Evolutionary conservation across 2,888 invertebrate species (phyloP).

Genomic region (Epiblema foenella): DNA sequence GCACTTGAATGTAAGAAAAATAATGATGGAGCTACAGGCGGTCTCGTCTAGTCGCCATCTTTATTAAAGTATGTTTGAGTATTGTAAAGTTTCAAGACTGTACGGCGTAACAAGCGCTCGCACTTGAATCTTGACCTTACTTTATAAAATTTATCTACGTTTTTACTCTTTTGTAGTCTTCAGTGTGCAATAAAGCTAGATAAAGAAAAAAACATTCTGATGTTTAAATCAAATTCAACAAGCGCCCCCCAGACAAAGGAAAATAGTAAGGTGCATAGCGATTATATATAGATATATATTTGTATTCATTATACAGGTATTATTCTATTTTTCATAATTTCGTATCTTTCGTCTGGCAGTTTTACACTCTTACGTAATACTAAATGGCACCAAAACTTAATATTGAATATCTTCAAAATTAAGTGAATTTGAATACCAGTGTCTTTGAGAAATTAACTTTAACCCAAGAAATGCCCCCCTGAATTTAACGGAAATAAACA

Average conservation of each 20-base stretch:
- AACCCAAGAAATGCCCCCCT: too few relatives aligned
- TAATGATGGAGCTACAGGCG: not conserved
- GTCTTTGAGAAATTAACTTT: too few relatives aligned
- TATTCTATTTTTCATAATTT: too few relatives aligned
- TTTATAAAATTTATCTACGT: conserved; percentile 27
- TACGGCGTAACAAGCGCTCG: conserved; percentile 24
- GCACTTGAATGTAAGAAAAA: not conserved
- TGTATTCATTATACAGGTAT: too few relatives aligned
- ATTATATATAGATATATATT: too few relatives aligned
- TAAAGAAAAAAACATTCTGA: conserved; percentile 10
- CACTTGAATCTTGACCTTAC: conserved; percentile 34
- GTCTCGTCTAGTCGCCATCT: conserved; percentile 12
- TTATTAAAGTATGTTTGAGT: conserved; percentile 30
- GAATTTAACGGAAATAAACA: too few relatives aligned
- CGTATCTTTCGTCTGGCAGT: too few relatives aligned
- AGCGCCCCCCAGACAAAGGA: not conserved
- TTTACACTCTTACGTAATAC: too few relatives aligned
- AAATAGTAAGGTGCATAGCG: too few relatives aligned
- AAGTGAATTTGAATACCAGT: too few relatives aligned
- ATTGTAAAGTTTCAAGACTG: conserved; percentile 31
- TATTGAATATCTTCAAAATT: too few relatives aligned
- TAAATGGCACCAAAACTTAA: too few relatives aligned
- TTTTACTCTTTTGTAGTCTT: conserved; percentile 19
- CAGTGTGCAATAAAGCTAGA: conserved; percentile 21
- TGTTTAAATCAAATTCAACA: not conserved